A percentile compares a stretch with the other conserved stretches of the same genome.
These are phyloP conservation scores for Aporophyla nigra DNA, from an alignment of 2,888 invertebrate genomes.

Conservation along the genomic window DNA sequence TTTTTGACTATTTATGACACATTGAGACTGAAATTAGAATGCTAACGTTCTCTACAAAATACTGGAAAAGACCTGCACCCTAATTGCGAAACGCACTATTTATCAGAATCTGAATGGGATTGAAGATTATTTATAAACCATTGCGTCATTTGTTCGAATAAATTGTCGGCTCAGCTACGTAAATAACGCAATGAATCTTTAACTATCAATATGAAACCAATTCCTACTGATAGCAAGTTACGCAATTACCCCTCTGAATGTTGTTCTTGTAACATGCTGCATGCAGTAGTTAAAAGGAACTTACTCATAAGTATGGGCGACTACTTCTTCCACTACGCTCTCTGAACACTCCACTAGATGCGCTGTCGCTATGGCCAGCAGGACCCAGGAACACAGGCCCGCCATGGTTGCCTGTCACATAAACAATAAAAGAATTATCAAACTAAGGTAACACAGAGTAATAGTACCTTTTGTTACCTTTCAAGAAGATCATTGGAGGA, in stretches of 20 bases:
- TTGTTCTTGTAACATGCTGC: not conserved
- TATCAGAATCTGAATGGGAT: too few relatives aligned
- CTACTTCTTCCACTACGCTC: constrained; percentile 67
- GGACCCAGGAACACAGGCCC: constrained; percentile 66
- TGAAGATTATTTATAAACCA: too few relatives aligned
- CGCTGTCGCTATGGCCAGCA: constrained; percentile 71
- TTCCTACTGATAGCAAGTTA: too few relatives aligned
- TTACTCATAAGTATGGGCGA: constrained; percentile 79
- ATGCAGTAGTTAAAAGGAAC: constrained; percentile 55
- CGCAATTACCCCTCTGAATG: too few relatives aligned
- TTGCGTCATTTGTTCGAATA: too few relatives aligned
- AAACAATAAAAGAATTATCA: constrained; percentile 20
- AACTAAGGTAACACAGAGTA: constrained; percentile 30
- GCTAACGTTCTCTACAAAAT: not conserved
- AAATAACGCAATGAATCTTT: too few relatives aligned
- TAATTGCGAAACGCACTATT: too few relatives aligned
- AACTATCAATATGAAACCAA: too few relatives aligned
- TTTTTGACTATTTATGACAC: not conserved
- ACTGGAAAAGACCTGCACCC: not conserved
- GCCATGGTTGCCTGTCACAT: constrained; percentile 74
- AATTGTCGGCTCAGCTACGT: too few relatives aligned
- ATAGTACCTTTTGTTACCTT: constrained; percentile 28
- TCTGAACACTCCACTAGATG: constrained; percentile 76
- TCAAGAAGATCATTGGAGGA: not conserved
- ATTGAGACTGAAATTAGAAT: not conserved